Evolutionary conservation across 2,113 vertebrate genomes (phyloP).

Genomic region (Oreocharis arfaki): DNA sequence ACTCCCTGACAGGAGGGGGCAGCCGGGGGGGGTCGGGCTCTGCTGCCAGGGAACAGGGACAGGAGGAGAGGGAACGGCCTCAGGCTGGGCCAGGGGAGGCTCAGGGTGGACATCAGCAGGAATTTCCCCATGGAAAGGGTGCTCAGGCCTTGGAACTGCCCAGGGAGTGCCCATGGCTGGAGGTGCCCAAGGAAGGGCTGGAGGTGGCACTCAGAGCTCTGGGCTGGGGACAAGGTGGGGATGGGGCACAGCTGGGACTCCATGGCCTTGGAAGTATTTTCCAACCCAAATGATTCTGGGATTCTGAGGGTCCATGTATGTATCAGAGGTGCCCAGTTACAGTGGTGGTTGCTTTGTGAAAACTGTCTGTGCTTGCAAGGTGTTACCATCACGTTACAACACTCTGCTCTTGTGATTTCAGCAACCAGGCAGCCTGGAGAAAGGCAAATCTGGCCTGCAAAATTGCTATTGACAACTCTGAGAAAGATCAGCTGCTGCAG

Average conservation of each 20-base stretch:
- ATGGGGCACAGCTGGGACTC: rapidly evolving
- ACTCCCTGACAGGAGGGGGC: not conserved
- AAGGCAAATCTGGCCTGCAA: slow-evolving; percentile 95
- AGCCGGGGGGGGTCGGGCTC: not conserved
- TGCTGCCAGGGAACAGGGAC: not conserved
- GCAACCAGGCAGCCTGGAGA: slow-evolving; percentile 95
- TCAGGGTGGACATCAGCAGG: not conserved
- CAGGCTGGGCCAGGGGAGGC: not conserved
- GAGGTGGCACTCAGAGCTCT: not conserved
- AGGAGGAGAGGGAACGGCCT: not conserved
- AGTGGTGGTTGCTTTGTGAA: not conserved
- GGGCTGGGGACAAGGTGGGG: not conserved
- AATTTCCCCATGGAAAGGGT: not conserved
- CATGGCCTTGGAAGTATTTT: not conserved
- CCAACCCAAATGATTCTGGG: not conserved
- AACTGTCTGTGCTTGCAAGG: not conserved
- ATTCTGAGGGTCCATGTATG: rapidly evolving
- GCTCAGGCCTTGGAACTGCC: not conserved
- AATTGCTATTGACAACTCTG: slow-evolving; percentile 89
- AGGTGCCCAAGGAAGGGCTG: not conserved
- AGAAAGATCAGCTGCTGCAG: slow-evolving; percentile 88
- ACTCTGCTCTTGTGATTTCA: slow-evolving; percentile 60
- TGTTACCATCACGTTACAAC: not conserved
- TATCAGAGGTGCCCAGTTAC: not conserved
- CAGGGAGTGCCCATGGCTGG: not conserved